Conservation (phyloP, 2,888 invertebrate species). For the Helobdella robusta region DNA sequence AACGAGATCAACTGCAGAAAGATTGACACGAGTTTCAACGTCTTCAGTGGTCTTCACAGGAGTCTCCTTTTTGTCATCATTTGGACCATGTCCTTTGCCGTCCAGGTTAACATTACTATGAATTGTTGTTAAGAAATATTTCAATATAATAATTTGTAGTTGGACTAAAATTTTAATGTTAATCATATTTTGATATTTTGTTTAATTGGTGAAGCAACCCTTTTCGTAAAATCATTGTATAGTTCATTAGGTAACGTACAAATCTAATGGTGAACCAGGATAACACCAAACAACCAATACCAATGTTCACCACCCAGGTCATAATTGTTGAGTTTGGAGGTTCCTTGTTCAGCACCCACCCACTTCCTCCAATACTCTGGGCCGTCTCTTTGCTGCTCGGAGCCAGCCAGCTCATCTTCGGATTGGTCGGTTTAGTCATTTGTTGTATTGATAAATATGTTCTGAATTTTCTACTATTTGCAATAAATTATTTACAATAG, state of each 20-base stretch:
- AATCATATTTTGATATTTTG: no score
- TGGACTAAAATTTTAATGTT: no score
- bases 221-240: no score
- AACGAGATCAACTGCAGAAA: slow-evolving; percentile 26
- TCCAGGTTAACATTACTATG: slow-evolving; percentile 4
- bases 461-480: no score
- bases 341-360: slow-evolving; percentile 7
- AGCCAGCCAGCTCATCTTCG: slow-evolving; percentile 19
- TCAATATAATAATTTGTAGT: no score
- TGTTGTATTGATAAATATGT: no score
- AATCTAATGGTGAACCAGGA: no score
- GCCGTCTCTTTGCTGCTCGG: slow-evolving; percentile 17
- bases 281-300: background rate
- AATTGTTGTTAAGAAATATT: no score
- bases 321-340: slow-evolving; percentile 14
- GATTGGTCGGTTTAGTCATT: slow-evolving; percentile 5
- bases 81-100: slow-evolving; percentile 18
- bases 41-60: slow-evolving; percentile 19
- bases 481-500: no score
- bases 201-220: no score
- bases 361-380: slow-evolving; percentile 17
- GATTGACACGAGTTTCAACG: slow-evolving; percentile 17
- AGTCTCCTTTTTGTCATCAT: slow-evolving; percentile 21
- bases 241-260: no score
- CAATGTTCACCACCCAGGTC: background rate